These are phyloP conservation scores for Turnix velox DNA, from an alignment of 2,113 vertebrate species.

Conservation along the genomic window DNA sequence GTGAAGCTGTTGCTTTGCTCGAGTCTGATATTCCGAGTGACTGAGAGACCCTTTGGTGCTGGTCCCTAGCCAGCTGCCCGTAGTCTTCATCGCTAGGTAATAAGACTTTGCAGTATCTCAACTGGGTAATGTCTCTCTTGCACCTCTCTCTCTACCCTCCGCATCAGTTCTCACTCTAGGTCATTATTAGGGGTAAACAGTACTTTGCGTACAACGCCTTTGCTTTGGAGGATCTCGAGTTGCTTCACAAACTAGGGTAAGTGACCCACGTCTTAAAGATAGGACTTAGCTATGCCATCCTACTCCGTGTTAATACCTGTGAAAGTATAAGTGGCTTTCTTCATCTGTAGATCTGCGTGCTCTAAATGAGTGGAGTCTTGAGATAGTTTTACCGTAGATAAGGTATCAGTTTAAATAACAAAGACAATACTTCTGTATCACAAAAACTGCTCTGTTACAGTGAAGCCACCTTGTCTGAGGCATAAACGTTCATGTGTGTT, in stretches of 20 bases:
- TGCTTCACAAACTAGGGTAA: conserved; percentile 35
- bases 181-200: not conserved
- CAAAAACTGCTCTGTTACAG: not conserved
- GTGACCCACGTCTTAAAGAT: not conserved
- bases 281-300: not conserved
- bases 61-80: not conserved
- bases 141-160: not conserved
- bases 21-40: not conserved
- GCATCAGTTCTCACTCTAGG: not conserved
- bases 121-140: not conserved
- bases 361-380: not conserved
- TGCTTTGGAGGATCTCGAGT: not conserved
- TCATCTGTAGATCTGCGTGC: not conserved
- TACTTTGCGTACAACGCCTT: not conserved
- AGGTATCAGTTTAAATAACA: not conserved
- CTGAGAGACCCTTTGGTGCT: not conserved
- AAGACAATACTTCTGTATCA: not conserved
- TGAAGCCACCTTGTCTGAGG: not conserved
- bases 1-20: not conserved
- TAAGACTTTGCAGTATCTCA: not conserved
- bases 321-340: not conserved
- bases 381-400: not conserved
- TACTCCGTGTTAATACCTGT: not conserved
- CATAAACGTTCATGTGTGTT: not conserved
- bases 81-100: not conserved